These are phyloP conservation scores for Tigriopus japonicus DNA, from an alignment of 1,140 invertebrate species.

Conservation along the genomic window DNA sequence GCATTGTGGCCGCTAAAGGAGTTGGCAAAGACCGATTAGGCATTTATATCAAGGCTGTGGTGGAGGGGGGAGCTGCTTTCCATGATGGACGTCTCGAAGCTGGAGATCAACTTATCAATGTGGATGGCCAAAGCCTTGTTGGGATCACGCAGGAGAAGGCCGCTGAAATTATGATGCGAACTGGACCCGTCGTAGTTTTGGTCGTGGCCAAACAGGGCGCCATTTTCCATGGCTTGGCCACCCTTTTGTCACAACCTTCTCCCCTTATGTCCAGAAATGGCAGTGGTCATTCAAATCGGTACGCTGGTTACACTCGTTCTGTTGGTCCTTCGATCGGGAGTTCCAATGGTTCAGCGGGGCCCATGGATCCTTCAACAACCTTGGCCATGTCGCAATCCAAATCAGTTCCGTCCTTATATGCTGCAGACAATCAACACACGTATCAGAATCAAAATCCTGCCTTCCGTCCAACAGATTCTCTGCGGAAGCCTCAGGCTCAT, in stretches of 20 bases:
- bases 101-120: constrained; percentile 89
- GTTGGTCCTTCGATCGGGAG: no score
- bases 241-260: constrained; percentile 73
- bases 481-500: no score
- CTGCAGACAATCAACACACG: no score
- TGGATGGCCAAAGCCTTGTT: constrained; percentile 87
- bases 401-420: no score
- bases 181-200: constrained; percentile 74
- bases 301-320: no score
- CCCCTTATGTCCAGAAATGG: constrained; percentile 37
- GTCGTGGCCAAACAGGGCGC: constrained; percentile 95
- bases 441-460: no score
- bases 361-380: no score
- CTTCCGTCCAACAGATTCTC: no score
- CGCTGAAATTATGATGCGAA: constrained; percentile 83
- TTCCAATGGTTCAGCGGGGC: no score
- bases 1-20: constrained; percentile 79
- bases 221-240: constrained; percentile 85
- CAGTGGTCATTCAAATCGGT: no score
- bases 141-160: constrained; percentile 83
- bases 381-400: no score
- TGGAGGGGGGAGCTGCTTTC: constrained; percentile 72
- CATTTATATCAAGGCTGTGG: constrained; percentile 95
- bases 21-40: constrained; percentile 38
- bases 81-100: constrained; percentile 77